A percentile compares a stretch with the other conserved stretches of the same genome.
Evolutionary conservation across 2,113 vertebrate genomes (phyloP).

Genomic region (Vidua chalybeata): DNA sequence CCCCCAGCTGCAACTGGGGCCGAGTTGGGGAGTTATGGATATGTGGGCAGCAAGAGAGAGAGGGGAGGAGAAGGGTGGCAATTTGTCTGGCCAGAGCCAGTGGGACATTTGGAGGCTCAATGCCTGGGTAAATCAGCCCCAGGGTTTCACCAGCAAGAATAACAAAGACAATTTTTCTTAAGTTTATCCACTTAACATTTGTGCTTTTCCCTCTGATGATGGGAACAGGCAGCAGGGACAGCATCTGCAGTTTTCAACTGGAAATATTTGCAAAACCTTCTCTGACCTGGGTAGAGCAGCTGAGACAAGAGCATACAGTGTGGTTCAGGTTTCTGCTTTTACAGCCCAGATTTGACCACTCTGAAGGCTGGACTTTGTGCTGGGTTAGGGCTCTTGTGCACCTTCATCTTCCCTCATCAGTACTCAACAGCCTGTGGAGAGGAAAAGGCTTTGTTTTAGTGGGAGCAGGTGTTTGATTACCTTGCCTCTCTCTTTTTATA

Average conservation of each 20-base stretch:
- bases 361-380: background rate
- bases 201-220: background rate
- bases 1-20: background rate
- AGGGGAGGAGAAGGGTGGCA: background rate
- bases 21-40: background rate
- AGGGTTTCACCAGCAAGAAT: background rate
- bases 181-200: background rate
- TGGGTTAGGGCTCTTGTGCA: background rate
- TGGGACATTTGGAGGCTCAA: background rate
- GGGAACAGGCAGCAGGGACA: background rate
- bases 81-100: background rate
- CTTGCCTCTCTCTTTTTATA: slow-evolving; percentile 19
- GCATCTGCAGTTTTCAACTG: background rate
- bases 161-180: background rate
- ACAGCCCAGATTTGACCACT: background rate
- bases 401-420: background rate
- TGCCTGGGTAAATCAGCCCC: background rate
- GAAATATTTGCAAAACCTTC: background rate
- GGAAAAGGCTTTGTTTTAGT: slow-evolving; percentile 37
- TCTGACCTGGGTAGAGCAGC: background rate
- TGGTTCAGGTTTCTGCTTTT: background rate
- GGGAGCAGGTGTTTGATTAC: slow-evolving; percentile 54
- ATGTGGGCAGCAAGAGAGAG: background rate
- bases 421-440: slow-evolving; percentile 39
- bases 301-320: accelerated